phyloP scores from a whole-genome alignment of 2,797 vertebrate genomes.

The Sebastiscus albofasciatus region DNA sequence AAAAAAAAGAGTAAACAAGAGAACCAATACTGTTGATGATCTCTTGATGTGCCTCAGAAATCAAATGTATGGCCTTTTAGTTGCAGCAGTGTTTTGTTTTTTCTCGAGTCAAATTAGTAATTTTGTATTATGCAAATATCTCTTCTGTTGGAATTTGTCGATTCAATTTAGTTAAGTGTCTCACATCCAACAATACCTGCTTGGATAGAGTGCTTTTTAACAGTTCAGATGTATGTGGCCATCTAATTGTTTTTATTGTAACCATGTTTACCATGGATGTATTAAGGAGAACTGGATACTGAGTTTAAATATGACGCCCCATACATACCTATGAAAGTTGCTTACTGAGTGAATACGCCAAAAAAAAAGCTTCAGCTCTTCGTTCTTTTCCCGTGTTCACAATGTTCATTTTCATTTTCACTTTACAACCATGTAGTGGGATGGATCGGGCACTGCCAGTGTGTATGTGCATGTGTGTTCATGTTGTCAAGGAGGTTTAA shows the following conservation, averaged over 20 bases:
- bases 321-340: neutral
- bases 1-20: neutral
- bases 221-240: neutral
- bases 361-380: neutral
- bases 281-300: neutral
- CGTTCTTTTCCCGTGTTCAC: too few relatives aligned
- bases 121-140: neutral
- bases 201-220: neutral
- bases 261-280: neutral
- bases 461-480: too few relatives aligned
- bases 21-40: neutral
- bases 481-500: too few relatives aligned
- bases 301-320: neutral
- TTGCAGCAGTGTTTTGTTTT: neutral
- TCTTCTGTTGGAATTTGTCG: neutral
- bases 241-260: neutral
- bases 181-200: neutral
- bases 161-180: neutral
- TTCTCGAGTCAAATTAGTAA: neutral
- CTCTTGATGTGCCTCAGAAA: neutral
- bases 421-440: too few relatives aligned
- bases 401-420: too few relatives aligned
- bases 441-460: too few relatives aligned
- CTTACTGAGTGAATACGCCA: neutral
- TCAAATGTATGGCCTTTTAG: neutral